Evolutionary conservation across 2,888 invertebrate species (phyloP).

Genomic region (Leptinotarsa peninsularis): DNA sequence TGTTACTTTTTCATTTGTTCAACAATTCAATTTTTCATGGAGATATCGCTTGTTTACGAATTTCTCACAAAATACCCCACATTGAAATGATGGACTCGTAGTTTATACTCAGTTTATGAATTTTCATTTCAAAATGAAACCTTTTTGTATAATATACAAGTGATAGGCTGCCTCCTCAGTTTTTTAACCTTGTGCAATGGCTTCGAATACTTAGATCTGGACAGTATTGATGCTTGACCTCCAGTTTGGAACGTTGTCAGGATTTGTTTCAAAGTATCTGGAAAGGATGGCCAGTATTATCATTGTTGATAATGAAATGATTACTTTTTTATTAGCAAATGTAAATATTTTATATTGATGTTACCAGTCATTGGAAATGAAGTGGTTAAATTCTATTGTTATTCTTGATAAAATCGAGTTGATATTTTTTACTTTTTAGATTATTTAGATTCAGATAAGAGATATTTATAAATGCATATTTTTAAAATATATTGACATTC

Average conservation of each 20-base stretch:
- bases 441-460: no score
- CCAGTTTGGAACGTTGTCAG: not conserved
- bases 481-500: no score
- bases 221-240: slow-evolving; percentile 1
- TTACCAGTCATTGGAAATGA: not conserved
- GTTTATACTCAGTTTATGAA: no score
- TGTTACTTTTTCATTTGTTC: no score
- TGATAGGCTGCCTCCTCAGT: not conserved
- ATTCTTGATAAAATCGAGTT: no score
- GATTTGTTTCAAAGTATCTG: not conserved
- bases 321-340: not conserved
- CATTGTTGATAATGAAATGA: not conserved
- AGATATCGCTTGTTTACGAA: no score
- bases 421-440: no score
- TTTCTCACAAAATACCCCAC: no score
- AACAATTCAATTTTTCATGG: no score
- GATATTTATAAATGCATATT: no score
- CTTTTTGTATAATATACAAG: slow-evolving; percentile 5
- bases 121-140: not conserved
- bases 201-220: not conserved
- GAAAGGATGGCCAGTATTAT: not conserved
- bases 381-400: no score
- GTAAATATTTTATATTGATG: not conserved
- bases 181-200: not conserved
- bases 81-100: no score